Percentiles rank a stretch among this genome's conserved stretches.
Evolutionary conservation across 1,140 invertebrate genomes (phyloP).

Genomic region (Polypedilum pembai): DNA sequence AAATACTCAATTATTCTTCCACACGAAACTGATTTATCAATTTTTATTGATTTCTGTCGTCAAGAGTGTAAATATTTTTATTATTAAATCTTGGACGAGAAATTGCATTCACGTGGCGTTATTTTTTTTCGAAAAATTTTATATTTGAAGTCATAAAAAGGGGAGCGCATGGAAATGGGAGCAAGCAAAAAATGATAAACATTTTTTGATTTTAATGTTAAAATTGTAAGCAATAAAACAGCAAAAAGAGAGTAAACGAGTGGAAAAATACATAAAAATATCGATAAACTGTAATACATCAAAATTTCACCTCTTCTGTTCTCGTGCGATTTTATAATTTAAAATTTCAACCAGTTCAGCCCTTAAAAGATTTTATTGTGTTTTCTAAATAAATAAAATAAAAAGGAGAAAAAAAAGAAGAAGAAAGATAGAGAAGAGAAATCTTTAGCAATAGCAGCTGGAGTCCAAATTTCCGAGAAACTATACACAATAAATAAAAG

Average conservation of each 20-base stretch:
- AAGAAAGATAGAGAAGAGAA: background rate
- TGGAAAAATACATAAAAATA: slow-evolving; percentile 9
- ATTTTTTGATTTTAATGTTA: slow-evolving; percentile 5
- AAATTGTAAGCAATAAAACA: slow-evolving; percentile 12
- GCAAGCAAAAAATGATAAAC: background rate
- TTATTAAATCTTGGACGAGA: background rate
- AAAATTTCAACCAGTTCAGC: background rate
- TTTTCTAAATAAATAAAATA: slow-evolving; percentile 25
- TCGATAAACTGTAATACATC: slow-evolving; percentile 15
- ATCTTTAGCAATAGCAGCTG: slow-evolving; percentile 28
- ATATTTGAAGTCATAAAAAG: background rate
- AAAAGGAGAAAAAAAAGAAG: background rate
- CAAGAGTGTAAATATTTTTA: background rate
- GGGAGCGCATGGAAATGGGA: background rate
- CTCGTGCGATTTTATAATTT: background rate
- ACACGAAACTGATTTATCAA: background rate
- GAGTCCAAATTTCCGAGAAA: slow-evolving; percentile 15
- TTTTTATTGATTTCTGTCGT: slow-evolving; percentile 6
- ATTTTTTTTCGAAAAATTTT: background rate
- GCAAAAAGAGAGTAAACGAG: background rate
- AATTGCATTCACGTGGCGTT: slow-evolving; percentile 1
- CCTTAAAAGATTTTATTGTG: background rate
- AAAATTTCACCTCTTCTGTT: background rate
- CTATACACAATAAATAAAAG: slow-evolving; percentile 26
- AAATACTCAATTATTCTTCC: too few species aligned